phyloP scores from a whole-genome alignment of 2,797 vertebrate species.

The Pelodytes ibericus region DNA sequence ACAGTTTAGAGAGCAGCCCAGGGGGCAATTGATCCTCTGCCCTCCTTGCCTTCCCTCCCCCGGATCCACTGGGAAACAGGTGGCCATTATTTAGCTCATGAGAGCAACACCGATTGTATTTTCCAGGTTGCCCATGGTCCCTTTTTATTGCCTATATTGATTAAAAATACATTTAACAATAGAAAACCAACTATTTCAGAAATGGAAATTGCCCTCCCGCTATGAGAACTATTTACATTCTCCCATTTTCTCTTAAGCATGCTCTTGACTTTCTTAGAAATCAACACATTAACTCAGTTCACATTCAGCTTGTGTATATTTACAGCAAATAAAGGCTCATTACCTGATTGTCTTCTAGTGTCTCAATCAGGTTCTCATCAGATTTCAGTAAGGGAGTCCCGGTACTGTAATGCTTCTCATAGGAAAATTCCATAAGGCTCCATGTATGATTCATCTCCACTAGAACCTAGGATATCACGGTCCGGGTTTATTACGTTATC shows the following conservation, averaged over 20 bases:
- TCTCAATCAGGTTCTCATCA: slow-evolving; percentile 83
- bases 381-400: slow-evolving; percentile 75
- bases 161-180: too few species aligned
- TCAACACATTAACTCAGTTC: background rate
- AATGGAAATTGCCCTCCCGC: too few species aligned
- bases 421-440: slow-evolving; percentile 74
- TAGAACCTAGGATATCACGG: slow-evolving; percentile 66
- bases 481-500: background rate
- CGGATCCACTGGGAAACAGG: too few species aligned
- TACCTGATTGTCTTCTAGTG: slow-evolving; percentile 78
- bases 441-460: slow-evolving; percentile 75
- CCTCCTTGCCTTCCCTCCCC: too few species aligned
- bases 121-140: too few species aligned
- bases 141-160: too few species aligned
- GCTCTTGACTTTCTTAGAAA: background rate
- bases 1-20: too few species aligned
- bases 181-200: background rate
- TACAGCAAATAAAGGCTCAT: slow-evolving; percentile 14
- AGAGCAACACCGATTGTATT: too few species aligned
- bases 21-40: too few species aligned
- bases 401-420: slow-evolving; percentile 70
- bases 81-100: too few species aligned
- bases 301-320: background rate
- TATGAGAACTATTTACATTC: too few species aligned
- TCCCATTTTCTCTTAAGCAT: too few species aligned